These are phyloP conservation scores for Gracilinanus agilis DNA, from an alignment of 2,113 vertebrate species.

Conservation along the genomic window DNA sequence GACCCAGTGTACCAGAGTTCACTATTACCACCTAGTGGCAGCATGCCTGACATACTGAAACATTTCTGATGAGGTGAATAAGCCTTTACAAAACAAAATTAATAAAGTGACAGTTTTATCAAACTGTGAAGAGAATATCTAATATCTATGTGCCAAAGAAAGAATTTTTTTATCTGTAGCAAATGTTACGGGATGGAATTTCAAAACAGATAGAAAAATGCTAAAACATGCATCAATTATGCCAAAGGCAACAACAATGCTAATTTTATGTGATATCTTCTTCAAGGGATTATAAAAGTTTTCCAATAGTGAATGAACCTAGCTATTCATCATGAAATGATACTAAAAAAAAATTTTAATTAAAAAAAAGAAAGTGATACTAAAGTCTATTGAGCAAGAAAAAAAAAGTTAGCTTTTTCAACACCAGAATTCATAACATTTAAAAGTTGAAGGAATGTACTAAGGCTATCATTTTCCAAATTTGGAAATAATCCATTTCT, in stretches of 20 bases:
- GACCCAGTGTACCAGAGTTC: not conserved
- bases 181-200: conserved; percentile 4
- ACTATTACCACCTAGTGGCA: not conserved
- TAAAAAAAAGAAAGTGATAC: not conserved
- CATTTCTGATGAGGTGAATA: conserved; percentile 38
- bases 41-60: not conserved
- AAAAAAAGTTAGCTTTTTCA: conserved; percentile 22
- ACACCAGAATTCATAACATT: conserved; percentile 19
- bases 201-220: conserved; percentile 16
- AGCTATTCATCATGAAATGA: not conserved
- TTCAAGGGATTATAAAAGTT: conserved; percentile 37
- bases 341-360: no score
- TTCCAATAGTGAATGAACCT: not conserved
- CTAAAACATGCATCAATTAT: conserved; percentile 12
- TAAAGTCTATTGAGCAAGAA: not conserved
- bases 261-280: conserved; percentile 25
- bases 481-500: not conserved
- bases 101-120: not conserved
- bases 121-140: not conserved
- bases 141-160: not conserved
- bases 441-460: conserved; percentile 32
- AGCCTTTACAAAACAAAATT: conserved; percentile 12
- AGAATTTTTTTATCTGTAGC: not conserved
- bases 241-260: conserved; percentile 10
- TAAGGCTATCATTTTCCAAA: not conserved